Percentiles rank a stretch among this genome's conserved stretches.
These are phyloP conservation scores for Cisticola juncidis DNA, from an alignment of 2,113 vertebrate genomes.

Conservation along the genomic window DNA sequence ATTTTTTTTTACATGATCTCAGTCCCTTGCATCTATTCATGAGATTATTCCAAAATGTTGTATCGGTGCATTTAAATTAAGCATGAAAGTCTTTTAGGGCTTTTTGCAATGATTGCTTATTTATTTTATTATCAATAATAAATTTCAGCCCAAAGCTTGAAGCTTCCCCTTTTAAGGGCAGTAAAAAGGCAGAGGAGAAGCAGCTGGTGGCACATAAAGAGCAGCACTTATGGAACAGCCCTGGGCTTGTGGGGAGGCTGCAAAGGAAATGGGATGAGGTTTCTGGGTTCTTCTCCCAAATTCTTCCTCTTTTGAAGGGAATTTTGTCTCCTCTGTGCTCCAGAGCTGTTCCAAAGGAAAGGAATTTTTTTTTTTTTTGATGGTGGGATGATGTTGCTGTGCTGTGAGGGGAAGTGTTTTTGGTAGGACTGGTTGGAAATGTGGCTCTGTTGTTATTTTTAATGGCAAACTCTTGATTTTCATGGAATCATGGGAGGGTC, in stretches of 20 bases:
- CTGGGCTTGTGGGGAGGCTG: background rate
- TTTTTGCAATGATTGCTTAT: slow-evolving; percentile 55
- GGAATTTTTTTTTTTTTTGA: rapidly evolving
- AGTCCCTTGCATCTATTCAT: slow-evolving; percentile 16
- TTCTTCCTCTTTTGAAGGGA: background rate
- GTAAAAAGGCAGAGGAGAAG: background rate
- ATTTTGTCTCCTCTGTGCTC: background rate
- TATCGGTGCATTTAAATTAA: slow-evolving; percentile 33
- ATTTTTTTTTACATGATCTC: background rate
- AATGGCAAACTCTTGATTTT: background rate
- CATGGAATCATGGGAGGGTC: rapidly evolving
- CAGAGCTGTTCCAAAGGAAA: rapidly evolving
- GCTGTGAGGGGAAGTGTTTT: background rate
- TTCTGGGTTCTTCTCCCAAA: background rate
- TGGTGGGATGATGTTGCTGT: background rate
- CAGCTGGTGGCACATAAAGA: background rate
- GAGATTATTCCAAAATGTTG: slow-evolving; percentile 2
- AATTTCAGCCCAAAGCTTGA: background rate
- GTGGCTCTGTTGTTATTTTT: background rate
- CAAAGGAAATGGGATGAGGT: background rate
- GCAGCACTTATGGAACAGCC: background rate
- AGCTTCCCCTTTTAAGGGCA: background rate
- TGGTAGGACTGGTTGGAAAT: background rate
- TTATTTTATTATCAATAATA: slow-evolving; percentile 63
- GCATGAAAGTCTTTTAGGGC: slow-evolving; percentile 35